Evolutionary conservation across 2,113 vertebrate genomes (phyloP), one percentile per base, ranked within the genome.

Genomic region (Herpailurus yagouaroundi): DNA sequence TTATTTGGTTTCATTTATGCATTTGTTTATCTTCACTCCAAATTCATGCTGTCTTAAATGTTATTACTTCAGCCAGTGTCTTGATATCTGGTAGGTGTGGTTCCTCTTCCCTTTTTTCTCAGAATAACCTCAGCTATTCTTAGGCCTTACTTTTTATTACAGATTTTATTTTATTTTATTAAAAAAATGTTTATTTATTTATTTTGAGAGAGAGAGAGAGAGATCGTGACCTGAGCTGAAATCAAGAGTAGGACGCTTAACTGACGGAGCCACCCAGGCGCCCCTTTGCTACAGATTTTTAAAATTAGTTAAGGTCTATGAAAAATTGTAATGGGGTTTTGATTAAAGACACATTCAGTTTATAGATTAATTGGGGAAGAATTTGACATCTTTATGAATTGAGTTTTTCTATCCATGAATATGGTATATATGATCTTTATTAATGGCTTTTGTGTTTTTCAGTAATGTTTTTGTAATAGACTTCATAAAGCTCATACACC

Each of bases 221-320:
- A 25, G 71, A 74, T 74, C 38, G 27, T 74, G 71, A 41, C 36
- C 36, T 74, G 71, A 41, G 5, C 71, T 25, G 38, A 74, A 41
- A 38, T 23, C 38, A 27, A 8, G 57, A 60, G 57, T 60, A 23
- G 57, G 71, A 27, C 12, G 12, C 38, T 25, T 6, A 27, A 74
- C 71, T 25, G 11, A 41, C 38, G 14, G 71, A 74, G 38, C 71
- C 23, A 74, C 71, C 36, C 71, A 74, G 16, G 21, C 0, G 1
- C n/a, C 10, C 69, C 36, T 77, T 45, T 23, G 31, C 66, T 79
- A 1, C 18, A 63, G 29, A 63, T 92, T 91, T 91, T 95, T 76
- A 74, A 50, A 95, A 55, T 85, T 45, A 33, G 7, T 85, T 95
- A 52, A 85, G 64, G 93, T 89, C 89, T 7, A 33, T 84, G 84